Evolutionary conservation across 92 coral and sea anemone species (phyloP), one percentile per base, ranked within the genome.

Genomic region (Micromussa lordhowensis): DNA sequence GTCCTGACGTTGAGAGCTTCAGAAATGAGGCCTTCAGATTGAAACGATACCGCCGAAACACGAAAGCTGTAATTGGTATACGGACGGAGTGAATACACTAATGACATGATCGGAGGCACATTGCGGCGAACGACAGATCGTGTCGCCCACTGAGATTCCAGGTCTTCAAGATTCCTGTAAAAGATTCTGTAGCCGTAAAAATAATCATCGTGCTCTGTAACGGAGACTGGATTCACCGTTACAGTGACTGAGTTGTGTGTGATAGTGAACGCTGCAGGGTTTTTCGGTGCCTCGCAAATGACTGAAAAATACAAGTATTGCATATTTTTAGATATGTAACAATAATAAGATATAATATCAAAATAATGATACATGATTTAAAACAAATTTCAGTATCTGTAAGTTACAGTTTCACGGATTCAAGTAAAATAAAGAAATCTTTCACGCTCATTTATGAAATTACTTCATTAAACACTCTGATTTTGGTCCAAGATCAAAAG

Each of bases 1-100:
- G 98, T 96, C 31, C 64, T 80, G 31, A 79, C 81, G 24, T 35
- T 49, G 18, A 89, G 68, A 29, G 77, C 72, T 32, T 74, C 84
- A 54, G 92, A 81, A 21, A 75, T 49, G 17, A 82, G 88, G 32
- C 98, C 98, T 36, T 74, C 89, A 34, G 95, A 95, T 63, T 87
- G 79, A 30, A 78, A 85, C 4, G 93, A 92, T 19, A 28, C 66
- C 0, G 93, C 98, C 69, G 78, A 87, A 35, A 94, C 88, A 30
- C 90, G 85, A 34, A 96, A 78, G 61, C 85, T 81, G 82, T 96
- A 94, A 26, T 90, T 80, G 54, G 90, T 90, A 32, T 73, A 87
- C 66, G 90, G 75, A 63, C 77, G 88, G 44, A 96, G 88, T 61
- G 29, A 26, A 61, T 61, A 61, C 68, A 61, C 22, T 64, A 15